Percentiles rank a stretch among this genome's conserved stretches.
Evolutionary conservation across 2,888 invertebrate genomes (phyloP).

Genomic region (Galeopsomyia nigrocyanea): DNA sequence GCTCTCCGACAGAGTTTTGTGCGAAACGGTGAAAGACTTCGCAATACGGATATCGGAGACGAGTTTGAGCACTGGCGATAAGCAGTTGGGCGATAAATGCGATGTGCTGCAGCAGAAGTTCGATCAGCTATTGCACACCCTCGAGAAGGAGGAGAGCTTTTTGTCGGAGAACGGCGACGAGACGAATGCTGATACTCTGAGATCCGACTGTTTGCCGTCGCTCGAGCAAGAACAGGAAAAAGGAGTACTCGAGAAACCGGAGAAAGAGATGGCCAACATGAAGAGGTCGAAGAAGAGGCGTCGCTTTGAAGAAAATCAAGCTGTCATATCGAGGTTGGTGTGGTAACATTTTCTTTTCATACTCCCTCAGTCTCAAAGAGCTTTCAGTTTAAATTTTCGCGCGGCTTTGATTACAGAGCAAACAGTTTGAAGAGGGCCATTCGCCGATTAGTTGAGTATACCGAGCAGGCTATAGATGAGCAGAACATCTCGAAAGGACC

Average conservation of each 20-base stretch:
- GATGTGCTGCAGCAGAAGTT: constrained; percentile 83
- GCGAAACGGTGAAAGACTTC: constrained; percentile 85
- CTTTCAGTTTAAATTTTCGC: background rate
- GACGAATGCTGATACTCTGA: constrained; percentile 52
- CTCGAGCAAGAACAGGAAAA: constrained; percentile 62
- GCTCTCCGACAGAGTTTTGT: constrained; percentile 72
- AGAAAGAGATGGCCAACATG: constrained; percentile 71
- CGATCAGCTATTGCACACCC: constrained; percentile 77
- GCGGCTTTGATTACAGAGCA: constrained; percentile 71
- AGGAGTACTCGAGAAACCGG: constrained; percentile 70
- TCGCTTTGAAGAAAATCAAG: constrained; percentile 73
- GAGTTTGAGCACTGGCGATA: constrained; percentile 73
- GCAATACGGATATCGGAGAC: constrained; percentile 75
- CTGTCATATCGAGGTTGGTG: constrained; percentile 70
- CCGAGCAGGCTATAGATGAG: constrained; percentile 80
- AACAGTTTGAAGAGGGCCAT: constrained; percentile 89
- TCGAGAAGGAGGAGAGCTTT: constrained; percentile 41
- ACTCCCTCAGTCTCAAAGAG: background rate
- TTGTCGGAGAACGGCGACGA: constrained; percentile 53
- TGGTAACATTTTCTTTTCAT: constrained; percentile 16
- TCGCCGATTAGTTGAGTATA: constrained; percentile 83
- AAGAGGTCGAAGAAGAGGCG: constrained; percentile 64
- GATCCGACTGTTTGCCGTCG: constrained; percentile 52
- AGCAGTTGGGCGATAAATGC: constrained; percentile 77
- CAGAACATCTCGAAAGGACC: constrained; percentile 64